Evolutionary conservation across 2,888 invertebrate genomes (phyloP).

Genomic region (Rapana venosa): DNA sequence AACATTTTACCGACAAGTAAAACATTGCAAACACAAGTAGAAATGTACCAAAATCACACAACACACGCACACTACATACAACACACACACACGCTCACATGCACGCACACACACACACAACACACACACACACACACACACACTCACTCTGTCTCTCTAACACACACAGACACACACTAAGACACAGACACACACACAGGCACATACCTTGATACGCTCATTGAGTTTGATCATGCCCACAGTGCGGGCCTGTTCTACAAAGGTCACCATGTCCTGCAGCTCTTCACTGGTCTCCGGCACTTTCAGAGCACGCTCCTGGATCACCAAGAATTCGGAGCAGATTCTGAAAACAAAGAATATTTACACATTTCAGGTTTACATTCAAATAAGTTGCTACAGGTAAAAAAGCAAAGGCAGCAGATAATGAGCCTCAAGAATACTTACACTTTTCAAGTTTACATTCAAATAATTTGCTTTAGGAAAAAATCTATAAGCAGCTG

Average conservation of each 20-base stretch:
- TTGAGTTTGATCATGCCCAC: constrained; percentile 85
- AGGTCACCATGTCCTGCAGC: constrained; percentile 88
- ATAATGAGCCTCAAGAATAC: no score
- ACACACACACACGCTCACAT: not conserved
- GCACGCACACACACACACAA: not conserved
- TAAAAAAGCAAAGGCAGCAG: no score
- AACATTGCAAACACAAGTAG: no score
- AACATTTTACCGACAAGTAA: no score
- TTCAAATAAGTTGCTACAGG: no score
- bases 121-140: not conserved
- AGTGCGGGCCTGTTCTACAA: constrained; percentile 89
- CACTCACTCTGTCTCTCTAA: no score
- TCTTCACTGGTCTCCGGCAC: constrained; percentile 89
- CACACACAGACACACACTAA: not conserved
- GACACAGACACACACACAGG: not conserved
- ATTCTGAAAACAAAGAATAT: constrained; percentile 73
- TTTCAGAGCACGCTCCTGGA: constrained; percentile 85
- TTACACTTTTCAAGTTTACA: no score
- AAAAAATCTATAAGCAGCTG: no score
- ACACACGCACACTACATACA: not conserved
- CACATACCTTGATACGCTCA: constrained; percentile 83
- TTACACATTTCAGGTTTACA: constrained; percentile 56
- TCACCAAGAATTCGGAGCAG: constrained; percentile 84
- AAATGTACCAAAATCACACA: no score
- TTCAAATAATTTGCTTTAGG: no score